Conservation (phyloP, 2,888 invertebrate species). For the Mesorhabditis belari region DNA sequence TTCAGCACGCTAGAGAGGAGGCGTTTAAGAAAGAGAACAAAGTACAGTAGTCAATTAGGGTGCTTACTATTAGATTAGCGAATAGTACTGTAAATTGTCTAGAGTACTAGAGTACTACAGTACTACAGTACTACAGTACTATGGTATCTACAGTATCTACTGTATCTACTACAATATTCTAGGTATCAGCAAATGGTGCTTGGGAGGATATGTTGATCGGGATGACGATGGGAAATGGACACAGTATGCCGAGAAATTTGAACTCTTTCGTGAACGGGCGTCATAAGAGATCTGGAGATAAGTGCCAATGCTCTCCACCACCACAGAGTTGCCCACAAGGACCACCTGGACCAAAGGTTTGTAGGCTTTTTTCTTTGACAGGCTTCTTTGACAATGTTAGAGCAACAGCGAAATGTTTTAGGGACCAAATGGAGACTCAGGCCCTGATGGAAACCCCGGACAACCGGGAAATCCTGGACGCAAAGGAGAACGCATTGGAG, state of each 20-base stretch:
- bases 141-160: no score
- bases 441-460: background rate
- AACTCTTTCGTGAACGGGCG: no score
- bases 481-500: background rate
- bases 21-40: no score
- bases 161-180: background rate
- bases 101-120: no score
- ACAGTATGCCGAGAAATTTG: background rate
- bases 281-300: background rate
- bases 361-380: background rate
- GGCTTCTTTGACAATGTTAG: background rate
- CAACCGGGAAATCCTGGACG: background rate
- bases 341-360: background rate
- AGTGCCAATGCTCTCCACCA: background rate
- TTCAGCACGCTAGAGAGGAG: no score
- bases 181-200: background rate
- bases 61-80: no score
- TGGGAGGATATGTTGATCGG: background rate
- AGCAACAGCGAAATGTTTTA: background rate
- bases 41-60: no score
- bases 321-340: background rate
- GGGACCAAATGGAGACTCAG: background rate
- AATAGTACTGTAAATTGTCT: no score
- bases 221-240: background rate
- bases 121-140: background rate